Evolutionary conservation across 1,140 invertebrate genomes (phyloP).

Genomic region (Drosophila persimilis): DNA sequence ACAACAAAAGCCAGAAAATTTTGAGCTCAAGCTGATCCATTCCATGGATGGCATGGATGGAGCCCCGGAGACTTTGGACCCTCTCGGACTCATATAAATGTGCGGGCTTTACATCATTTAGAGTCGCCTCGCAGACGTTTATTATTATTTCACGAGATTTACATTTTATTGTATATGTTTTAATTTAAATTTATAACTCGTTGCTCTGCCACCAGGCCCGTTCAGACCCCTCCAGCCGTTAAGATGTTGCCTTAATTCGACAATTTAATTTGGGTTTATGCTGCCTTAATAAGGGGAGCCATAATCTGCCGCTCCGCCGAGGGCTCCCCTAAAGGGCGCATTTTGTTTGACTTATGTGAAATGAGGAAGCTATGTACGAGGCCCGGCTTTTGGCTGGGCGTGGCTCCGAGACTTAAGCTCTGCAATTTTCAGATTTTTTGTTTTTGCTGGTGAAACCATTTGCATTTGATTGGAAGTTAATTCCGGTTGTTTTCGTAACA

Average conservation of each 20-base stretch:
- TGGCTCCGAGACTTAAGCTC: conserved; percentile 33
- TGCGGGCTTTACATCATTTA: conserved; percentile 76
- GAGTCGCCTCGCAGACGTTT: conserved; percentile 62
- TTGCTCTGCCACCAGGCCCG: neutral
- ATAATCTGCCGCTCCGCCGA: conserved; percentile 35
- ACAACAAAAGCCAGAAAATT: conserved; percentile 40
- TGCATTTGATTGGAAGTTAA: conserved; percentile 45
- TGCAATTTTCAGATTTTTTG: conserved; percentile 36
- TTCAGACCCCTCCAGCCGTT: conserved; percentile 27
- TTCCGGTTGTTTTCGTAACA: conserved; percentile 32
- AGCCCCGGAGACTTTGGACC: conserved; percentile 27
- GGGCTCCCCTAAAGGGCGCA: conserved; percentile 15
- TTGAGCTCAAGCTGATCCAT: conserved; percentile 39
- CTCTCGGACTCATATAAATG: conserved; percentile 52
- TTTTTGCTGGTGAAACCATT: conserved; percentile 32
- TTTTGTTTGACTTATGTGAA: conserved; percentile 50
- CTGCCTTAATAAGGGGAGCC: conserved; percentile 58
- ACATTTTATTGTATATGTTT: conserved; percentile 80
- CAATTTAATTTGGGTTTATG: conserved; percentile 79
- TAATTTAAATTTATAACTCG: conserved; percentile 72
- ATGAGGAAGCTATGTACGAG: conserved; percentile 74
- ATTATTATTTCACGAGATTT: conserved; percentile 72
- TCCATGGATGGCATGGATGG: conserved; percentile 24
- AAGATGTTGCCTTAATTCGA: conserved; percentile 75
- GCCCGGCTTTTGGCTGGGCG: conserved; percentile 51